Percentiles rank a stretch among this genome's conserved stretches.
These are phyloP conservation scores for Andrena camellia DNA, from an alignment of 2,888 invertebrate genomes.

Conservation along the genomic window DNA sequence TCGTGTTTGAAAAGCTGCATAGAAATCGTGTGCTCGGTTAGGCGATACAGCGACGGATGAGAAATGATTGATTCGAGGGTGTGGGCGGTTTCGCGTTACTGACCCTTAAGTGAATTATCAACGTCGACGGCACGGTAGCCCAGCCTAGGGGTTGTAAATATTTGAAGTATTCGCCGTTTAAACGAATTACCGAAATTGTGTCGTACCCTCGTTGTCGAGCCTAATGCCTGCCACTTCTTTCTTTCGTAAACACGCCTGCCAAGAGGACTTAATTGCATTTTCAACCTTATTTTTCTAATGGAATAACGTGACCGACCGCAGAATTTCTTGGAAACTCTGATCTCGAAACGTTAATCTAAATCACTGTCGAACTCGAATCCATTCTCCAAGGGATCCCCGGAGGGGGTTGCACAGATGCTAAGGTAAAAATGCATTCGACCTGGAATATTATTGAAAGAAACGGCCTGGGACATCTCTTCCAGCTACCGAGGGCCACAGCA, in stretches of 20 bases:
- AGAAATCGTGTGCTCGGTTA: constrained; percentile 44
- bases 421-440: no score
- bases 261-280: constrained; percentile 5
- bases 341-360: no score
- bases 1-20: neutral
- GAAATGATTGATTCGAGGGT: constrained; percentile 74
- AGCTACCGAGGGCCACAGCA: no score
- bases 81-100: constrained; percentile 72
- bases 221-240: constrained; percentile 6
- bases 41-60: constrained; percentile 42
- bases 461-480: no score
- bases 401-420: no score
- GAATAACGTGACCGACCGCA: no score
- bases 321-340: no score
- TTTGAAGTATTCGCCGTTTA: constrained; percentile 55
- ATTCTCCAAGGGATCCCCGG: no score
- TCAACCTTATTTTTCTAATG: neutral
- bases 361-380: no score
- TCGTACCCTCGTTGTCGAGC: constrained; percentile 5
- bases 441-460: no score
- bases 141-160: constrained; percentile 52
- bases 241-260: constrained; percentile 21
- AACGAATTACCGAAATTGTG: constrained; percentile 62
- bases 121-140: constrained; percentile 23
- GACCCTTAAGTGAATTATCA: constrained; percentile 70